Evolutionary conservation across 2,797 vertebrate genomes (phyloP), one percentile per base, ranked within the genome.

Genomic region (Acrossocheilus wenchowensis): DNA sequence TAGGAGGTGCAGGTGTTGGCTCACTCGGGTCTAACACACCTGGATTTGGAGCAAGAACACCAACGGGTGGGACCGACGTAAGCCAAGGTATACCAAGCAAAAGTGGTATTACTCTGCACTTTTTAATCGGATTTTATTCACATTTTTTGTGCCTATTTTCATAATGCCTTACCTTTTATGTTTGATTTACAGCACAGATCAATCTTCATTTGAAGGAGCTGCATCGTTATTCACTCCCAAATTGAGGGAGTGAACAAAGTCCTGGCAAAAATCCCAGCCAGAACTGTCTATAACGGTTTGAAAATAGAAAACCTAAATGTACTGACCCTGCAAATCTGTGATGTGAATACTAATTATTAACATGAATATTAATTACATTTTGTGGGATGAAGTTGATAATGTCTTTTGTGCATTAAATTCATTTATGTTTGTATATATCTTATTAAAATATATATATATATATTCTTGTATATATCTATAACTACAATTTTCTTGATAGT

Each of bases 11-110:
- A 79, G 90, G 84, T 78, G n/a, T 17, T 78, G 30, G 78, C 34
- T 26, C 83, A 36, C 5, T 19, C 11, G 85, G 72, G 50, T 78
- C 79, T 26, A 66, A 75, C 36, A 4, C 66, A 66, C 45, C 36
- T 82, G 93, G 90, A 85, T 71, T 48, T 84, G 91, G 91, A 80
- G 68, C 83, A 87, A 90, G 80, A 86, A 87, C 84, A 1, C 80
- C 23, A 64, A 85, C 88, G 71, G 15, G 34, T 8, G 75, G 48
- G 48, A 39, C 2, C 23, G 88, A 84, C 19, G 39, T 90, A 93
- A 89, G 66, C 82, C 34, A 36, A 82, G 83, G 30, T n/a, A 57
- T 64, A 50, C 1, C 52, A 62, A 4, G 5, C 48, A 62, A 19
- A 57, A 23, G 57, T 52, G 71, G 10, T 57, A 7, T 68, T 41